Evolutionary conservation across 92 coral and sea anemone genomes (phyloP).

Genomic region (Paragorgia papillata): DNA sequence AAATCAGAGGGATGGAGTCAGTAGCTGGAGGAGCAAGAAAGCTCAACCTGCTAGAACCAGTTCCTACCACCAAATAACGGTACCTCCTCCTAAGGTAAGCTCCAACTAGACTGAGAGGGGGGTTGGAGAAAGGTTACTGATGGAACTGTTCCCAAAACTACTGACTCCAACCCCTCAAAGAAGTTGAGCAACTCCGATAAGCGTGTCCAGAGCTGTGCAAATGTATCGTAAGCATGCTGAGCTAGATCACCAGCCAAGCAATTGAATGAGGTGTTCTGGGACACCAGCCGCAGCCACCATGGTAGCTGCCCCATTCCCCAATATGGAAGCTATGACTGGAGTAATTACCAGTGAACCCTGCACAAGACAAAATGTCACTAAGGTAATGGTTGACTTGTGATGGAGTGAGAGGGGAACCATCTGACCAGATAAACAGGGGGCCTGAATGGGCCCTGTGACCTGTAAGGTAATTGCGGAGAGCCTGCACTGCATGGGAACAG

Average conservation of each 20-base stretch:
- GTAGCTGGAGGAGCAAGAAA: no score
- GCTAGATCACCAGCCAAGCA: constrained; percentile 60
- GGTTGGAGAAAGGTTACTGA: not conserved
- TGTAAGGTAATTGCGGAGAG: constrained; percentile 29
- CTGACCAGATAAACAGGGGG: constrained; percentile 33
- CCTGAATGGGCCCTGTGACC: constrained; percentile 23
- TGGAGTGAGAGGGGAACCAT: not conserved
- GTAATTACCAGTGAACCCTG: not conserved
- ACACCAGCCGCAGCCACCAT: constrained; percentile 31
- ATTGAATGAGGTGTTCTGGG: constrained; percentile 62
- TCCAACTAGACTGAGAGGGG: not conserved
- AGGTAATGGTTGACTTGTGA: not conserved
- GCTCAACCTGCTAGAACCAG: no score
- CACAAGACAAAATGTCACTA: not conserved
- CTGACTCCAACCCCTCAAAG: constrained; percentile 26
- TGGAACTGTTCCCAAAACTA: not conserved
- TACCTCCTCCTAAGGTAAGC: not conserved
- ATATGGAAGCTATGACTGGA: constrained; percentile 9
- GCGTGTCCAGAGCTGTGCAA: constrained; percentile 23
- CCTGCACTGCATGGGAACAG: constrained; percentile 50
- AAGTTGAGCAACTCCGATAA: not conserved
- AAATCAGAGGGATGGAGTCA: no score
- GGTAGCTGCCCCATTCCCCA: constrained; percentile 5
- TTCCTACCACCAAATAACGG: not conserved
- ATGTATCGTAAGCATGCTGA: constrained; percentile 50